phyloP scores from a whole-genome alignment of 2,113 vertebrate species.

The Morone saxatilis region DNA sequence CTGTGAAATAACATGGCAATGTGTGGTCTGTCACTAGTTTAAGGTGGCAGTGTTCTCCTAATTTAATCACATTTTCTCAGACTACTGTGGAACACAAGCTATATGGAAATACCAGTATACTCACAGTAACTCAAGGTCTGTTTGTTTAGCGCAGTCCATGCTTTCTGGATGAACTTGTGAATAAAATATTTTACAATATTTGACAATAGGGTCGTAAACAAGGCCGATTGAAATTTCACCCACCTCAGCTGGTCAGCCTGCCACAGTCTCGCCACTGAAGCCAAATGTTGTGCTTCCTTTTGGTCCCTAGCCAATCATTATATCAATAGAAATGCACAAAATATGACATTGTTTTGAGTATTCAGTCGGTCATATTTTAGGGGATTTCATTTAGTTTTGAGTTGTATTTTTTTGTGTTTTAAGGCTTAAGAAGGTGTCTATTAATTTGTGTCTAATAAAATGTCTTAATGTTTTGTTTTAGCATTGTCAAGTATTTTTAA shows the following conservation, averaged over 20 bases:
- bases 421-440: no score
- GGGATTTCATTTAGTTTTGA: neutral
- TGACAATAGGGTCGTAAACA: no score
- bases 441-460: neutral
- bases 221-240: no score
- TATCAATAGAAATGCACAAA: no score
- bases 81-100: conserved; percentile 7
- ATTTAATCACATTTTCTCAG: neutral
- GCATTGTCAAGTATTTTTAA: neutral
- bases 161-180: neutral
- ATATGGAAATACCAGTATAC: neutral
- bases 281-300: no score
- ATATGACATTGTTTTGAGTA: neutral
- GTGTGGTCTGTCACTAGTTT: neutral
- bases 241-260: no score
- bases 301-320: no score
- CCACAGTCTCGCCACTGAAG: no score
- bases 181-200: no score
- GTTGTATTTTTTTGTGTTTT: neutral
- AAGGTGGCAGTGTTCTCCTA: neutral
- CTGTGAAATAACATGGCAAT: neutral
- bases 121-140: neutral
- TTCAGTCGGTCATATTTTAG: neutral
- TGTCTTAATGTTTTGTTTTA: neutral
- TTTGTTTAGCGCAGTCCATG: neutral